Evolutionary conservation across 1,140 invertebrate genomes (phyloP).

Genomic region (Drosophila micromelanica): DNA sequence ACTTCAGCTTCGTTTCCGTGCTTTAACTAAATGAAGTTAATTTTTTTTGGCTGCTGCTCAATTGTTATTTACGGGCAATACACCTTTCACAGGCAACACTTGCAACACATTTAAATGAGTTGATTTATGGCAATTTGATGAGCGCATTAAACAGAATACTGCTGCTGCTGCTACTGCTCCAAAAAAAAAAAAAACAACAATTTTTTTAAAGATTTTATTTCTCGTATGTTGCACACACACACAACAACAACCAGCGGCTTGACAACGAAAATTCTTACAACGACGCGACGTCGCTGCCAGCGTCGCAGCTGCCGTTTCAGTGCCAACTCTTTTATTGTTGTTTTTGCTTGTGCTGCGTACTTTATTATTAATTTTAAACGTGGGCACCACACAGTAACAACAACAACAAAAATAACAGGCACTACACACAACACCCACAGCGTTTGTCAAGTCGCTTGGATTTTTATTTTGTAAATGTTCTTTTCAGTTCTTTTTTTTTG

Average conservation of each 20-base stretch:
- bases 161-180: conserved; percentile 21
- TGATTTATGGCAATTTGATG: conserved; percentile 80
- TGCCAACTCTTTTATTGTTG: conserved; percentile 58
- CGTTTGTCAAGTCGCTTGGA: conserved; percentile 70
- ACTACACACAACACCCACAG: conserved; percentile 65
- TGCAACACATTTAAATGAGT: conserved; percentile 64
- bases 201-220: conserved; percentile 8
- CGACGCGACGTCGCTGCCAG: conserved; percentile 2
- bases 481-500: conserved; percentile 18
- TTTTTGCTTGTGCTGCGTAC: conserved; percentile 54
- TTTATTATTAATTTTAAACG: conserved; percentile 78
- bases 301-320: conserved; percentile 33
- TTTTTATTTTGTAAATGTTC: conserved; percentile 15
- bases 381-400: conserved; percentile 48
- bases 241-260: conserved; percentile 32
- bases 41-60: conserved; percentile 21
- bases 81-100: conserved; percentile 50
- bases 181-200: not conserved
- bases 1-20: conserved; percentile 6
- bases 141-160: conserved; percentile 55
- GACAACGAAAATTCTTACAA: conserved; percentile 56
- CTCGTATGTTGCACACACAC: conserved; percentile 30
- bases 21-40: conserved; percentile 17
- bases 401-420: conserved; percentile 50
- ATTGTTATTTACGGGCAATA: conserved; percentile 55